Conservation (phyloP, 2,113 vertebrate species). For the Alligator mississippiensis region DNA sequence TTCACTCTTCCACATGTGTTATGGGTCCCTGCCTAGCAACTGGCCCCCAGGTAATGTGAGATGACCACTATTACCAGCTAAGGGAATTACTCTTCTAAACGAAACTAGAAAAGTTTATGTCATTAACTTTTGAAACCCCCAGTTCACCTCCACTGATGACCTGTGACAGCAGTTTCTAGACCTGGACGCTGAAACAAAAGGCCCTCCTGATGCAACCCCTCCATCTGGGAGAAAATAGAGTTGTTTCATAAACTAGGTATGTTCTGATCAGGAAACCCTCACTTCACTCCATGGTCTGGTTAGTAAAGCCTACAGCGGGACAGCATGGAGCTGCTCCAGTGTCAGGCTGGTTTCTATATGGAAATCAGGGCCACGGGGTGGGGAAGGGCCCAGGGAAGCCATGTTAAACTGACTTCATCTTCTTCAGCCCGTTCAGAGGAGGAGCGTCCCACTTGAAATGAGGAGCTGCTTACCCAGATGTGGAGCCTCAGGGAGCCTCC, state of each 20-base stretch:
- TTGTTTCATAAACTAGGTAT: neutral
- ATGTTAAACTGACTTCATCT: neutral
- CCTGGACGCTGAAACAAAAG: neutral
- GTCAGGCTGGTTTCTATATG: neutral
- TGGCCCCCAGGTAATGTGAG: neutral
- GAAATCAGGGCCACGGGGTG: neutral
- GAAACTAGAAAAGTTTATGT: neutral
- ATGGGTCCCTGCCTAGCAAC: neutral
- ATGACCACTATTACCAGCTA: neutral
- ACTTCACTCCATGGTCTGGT: neutral
- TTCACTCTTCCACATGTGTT: neutral
- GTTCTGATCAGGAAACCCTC: neutral
- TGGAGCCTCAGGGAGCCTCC: neutral
- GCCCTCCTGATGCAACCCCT: neutral
- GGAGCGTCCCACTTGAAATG: neutral
- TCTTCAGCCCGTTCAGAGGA: neutral
- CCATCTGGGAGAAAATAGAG: neutral
- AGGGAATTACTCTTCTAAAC: neutral
- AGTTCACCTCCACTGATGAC: neutral
- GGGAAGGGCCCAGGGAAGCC: fast-evolving
- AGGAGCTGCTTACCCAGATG: neutral
- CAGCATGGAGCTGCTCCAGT: neutral
- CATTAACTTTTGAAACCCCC: neutral
- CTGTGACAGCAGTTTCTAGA: neutral
- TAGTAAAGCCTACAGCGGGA: neutral